A percentile compares a stretch with the other conserved stretches of the same genome.
Evolutionary conservation across 2,797 vertebrate genomes (phyloP).

Genomic region (Myotis planiceps): DNA sequence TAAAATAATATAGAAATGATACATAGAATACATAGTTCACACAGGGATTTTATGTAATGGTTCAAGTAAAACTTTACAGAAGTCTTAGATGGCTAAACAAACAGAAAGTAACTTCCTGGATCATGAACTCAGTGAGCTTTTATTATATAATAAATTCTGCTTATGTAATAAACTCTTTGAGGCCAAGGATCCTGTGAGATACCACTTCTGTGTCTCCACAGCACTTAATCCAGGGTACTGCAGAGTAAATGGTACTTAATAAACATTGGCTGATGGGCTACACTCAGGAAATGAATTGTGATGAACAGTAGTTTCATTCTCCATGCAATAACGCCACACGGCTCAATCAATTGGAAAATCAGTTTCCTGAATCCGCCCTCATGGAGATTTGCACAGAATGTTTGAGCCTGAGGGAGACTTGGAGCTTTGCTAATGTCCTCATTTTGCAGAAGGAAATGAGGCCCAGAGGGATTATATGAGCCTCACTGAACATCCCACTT

Average conservation of each 20-base stretch:
- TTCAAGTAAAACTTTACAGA: not conserved
- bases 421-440: slow-evolving; percentile 31
- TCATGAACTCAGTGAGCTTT: slow-evolving; percentile 9
- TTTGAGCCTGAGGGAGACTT: not conserved
- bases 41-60: not conserved
- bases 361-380: slow-evolving; percentile 49
- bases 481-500: not conserved
- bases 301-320: slow-evolving; percentile 51
- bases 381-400: slow-evolving; percentile 29
- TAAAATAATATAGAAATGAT: slow-evolving; percentile 25
- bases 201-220: slow-evolving; percentile 19
- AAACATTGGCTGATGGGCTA: slow-evolving; percentile 19
- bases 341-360: slow-evolving; percentile 42
- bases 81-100: slow-evolving; percentile 25
- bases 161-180: slow-evolving; percentile 42
- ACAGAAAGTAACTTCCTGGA: slow-evolving; percentile 24
- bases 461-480: not conserved
- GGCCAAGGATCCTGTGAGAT: not conserved
- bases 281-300: slow-evolving; percentile 67
- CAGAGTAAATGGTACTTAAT: slow-evolving; percentile 58
- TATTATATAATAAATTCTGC: slow-evolving; percentile 54
- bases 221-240: not conserved
- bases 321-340: not conserved
- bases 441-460: slow-evolving; percentile 24
- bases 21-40: not conserved